Evolutionary conservation across 2,888 invertebrate genomes (phyloP).

Genomic region (Luperina nickerlii): DNA sequence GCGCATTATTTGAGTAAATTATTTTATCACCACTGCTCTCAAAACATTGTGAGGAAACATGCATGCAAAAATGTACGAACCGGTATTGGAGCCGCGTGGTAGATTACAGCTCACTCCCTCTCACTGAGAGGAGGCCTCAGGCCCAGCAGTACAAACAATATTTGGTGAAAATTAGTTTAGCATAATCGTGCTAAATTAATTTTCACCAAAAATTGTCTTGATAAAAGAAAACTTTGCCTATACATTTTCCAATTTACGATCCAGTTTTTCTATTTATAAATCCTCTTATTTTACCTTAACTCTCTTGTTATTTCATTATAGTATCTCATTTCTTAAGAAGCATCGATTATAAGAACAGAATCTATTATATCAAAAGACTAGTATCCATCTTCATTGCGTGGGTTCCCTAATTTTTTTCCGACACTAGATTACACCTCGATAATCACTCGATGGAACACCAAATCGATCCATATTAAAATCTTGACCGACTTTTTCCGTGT

Average conservation of each 20-base stretch:
- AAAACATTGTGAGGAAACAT: neutral
- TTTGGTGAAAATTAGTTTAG: neutral
- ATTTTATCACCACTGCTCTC: neutral
- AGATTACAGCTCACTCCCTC: no score
- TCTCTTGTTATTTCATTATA: neutral
- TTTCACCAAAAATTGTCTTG: neutral
- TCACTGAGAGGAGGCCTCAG: no score
- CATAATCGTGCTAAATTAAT: neutral
- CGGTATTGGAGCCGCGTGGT: neutral
- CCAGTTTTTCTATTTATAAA: neutral
- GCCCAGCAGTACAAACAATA: no score
- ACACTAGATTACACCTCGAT: conserved; percentile 33
- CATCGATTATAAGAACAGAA: neutral
- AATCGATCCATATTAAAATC: conserved; percentile 54
- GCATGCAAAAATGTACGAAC: neutral
- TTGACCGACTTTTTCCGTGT: conserved; percentile 36
- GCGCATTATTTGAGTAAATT: neutral
- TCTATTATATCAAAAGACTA: conserved; percentile 1
- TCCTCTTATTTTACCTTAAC: neutral
- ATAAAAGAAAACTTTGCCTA: neutral
- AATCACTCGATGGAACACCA: conserved; percentile 43
- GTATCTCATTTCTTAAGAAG: neutral
- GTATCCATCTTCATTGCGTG: conserved; percentile 29
- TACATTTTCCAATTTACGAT: neutral
- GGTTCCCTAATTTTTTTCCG: conserved; percentile 26